These are phyloP conservation scores for Callimorpha dominula DNA, from an alignment of 2,888 invertebrate species.

Conservation along the genomic window DNA sequence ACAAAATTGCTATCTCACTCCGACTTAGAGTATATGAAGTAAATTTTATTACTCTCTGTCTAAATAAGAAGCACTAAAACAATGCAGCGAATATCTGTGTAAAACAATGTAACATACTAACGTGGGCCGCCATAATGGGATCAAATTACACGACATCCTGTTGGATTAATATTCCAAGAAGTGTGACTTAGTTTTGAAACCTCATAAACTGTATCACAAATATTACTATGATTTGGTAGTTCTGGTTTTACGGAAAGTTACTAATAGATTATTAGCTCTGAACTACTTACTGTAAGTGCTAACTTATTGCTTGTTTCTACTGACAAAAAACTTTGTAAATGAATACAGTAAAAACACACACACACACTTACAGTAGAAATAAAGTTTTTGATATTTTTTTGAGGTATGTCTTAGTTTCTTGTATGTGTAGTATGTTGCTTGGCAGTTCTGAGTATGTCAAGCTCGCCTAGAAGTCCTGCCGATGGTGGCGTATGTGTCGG, in stretches of 20 bases:
- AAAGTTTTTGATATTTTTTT: no score
- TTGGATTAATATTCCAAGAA: conserved; percentile 50
- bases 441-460: no score
- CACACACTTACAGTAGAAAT: no score
- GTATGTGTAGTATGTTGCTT: no score
- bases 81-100: conserved; percentile 40
- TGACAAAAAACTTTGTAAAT: no score
- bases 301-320: neutral
- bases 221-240: neutral
- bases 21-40: neutral
- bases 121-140: conserved; percentile 41
- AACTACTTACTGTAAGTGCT: neutral
- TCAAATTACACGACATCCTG: conserved; percentile 63
- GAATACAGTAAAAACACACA: no score
- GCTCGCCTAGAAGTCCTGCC: no score
- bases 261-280: no score
- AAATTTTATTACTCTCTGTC: conserved; percentile 3
- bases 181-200: conserved; percentile 41
- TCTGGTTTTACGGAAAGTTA: neutral
- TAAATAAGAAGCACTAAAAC: conserved; percentile 17
- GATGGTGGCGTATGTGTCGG: no score
- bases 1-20: neutral
- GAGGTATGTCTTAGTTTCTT: no score
- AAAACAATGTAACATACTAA: conserved; percentile 51
- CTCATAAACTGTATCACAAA: conserved; percentile 4